Conservation (phyloP, 2,113 vertebrate species). For the Haliaeetus leucogaster region DNA sequence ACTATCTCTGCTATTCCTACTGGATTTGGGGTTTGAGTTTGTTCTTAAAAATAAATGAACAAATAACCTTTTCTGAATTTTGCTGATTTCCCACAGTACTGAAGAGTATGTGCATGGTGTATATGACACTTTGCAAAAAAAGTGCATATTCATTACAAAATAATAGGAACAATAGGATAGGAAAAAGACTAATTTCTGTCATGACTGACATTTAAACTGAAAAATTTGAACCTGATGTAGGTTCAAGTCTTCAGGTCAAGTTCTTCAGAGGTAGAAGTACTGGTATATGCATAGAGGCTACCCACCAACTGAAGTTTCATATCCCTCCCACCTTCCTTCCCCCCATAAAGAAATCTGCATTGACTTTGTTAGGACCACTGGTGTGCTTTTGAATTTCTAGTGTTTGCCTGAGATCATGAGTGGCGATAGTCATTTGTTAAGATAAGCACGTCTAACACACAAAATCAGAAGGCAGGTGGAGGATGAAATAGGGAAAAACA, state of each 20-base stretch:
- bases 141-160: not conserved
- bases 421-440: not conserved
- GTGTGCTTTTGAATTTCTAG: not conserved
- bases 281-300: not conserved
- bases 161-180: not conserved
- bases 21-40: not conserved
- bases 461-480: not conserved
- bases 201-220: not conserved
- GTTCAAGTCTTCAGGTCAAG: not conserved
- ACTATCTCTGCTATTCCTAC: not conserved
- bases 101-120: not conserved
- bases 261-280: not conserved
- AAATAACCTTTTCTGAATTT: not conserved
- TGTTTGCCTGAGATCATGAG: not conserved
- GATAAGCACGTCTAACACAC: not conserved
- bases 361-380: not conserved
- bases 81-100: not conserved
- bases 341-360: not conserved
- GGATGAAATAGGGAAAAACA: not conserved
- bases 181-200: not conserved
- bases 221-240: not conserved
- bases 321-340: not conserved
- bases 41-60: not conserved
- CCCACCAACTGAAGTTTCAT: not conserved
- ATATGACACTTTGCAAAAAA: not conserved